Evolutionary conservation across 2,113 vertebrate genomes (phyloP).

Genomic region (Sialia sialis): DNA sequence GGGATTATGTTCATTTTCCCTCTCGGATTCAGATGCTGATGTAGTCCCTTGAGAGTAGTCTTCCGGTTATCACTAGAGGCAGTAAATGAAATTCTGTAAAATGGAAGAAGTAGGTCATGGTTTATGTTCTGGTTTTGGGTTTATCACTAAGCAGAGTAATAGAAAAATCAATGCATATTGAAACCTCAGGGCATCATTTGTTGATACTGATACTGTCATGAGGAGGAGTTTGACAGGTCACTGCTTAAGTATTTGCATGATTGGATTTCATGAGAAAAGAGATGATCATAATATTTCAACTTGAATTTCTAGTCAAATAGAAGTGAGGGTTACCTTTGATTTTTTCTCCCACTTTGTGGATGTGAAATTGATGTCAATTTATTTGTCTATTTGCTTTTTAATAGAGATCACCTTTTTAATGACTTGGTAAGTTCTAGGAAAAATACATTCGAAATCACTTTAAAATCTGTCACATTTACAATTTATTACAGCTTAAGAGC

Average conservation of each 20-base stretch:
- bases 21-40: neutral
- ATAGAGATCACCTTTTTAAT: neutral
- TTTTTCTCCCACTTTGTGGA: neutral
- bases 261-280: neutral
- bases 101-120: constrained; percentile 1
- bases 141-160: neutral
- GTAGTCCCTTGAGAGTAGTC: neutral
- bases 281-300: neutral
- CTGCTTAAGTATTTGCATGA: constrained; percentile 21
- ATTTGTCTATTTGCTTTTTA: neutral
- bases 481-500: neutral
- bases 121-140: constrained; percentile 6
- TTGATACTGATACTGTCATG: neutral
- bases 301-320: neutral
- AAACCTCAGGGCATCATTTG: constrained; percentile 19
- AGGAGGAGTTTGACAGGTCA: neutral
- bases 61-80: neutral
- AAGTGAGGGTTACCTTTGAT: neutral
- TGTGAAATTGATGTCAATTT: neutral
- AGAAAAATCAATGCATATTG: neutral
- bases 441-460: neutral
- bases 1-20: neutral
- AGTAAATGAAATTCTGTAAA: neutral
- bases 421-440: neutral
- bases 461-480: neutral